phyloP scores from a whole-genome alignment of 1,140 invertebrate species.

The Neodiprion fabricii region DNA sequence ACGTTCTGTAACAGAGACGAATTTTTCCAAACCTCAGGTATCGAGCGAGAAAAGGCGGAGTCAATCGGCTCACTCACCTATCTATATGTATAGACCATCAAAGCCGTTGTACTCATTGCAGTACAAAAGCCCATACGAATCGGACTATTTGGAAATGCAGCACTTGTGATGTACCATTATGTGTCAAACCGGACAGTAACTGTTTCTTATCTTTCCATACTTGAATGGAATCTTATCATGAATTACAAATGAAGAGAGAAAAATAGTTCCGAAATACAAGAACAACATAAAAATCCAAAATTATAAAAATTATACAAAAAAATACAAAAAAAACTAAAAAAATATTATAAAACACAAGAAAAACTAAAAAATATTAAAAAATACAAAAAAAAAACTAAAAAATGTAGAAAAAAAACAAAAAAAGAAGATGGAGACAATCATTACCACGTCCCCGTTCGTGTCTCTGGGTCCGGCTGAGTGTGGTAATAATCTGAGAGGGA shows the following conservation, averaged over 20 bases:
- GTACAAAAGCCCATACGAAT: conserved; percentile 3
- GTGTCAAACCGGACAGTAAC: too few species aligned
- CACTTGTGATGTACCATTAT: too few species aligned
- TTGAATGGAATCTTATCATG: too few species aligned
- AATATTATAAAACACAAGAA: not conserved
- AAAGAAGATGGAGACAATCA: not conserved
- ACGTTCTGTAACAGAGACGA: conserved; percentile 17
- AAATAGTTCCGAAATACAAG: too few species aligned
- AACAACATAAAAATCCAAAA: too few species aligned
- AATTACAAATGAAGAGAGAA: too few species aligned
- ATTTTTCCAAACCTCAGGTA: conserved; percentile 22
- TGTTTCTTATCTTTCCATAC: too few species aligned
- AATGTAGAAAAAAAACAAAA: too few species aligned
- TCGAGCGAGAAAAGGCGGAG: conserved; percentile 22
- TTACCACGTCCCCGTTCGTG: not conserved
- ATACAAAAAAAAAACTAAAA: not conserved
- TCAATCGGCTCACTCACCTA: conserved; percentile 26
- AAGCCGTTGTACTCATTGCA: conserved; percentile 31
- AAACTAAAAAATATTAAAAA: not conserved
- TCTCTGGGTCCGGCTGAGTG: not conserved
- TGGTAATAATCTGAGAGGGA: too few species aligned
- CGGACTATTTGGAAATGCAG: too few species aligned
- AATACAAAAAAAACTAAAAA: conserved; percentile 20
- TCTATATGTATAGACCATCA: conserved; percentile 1
- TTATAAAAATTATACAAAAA: conserved; percentile 9